A percentile compares a stretch with the other conserved stretches of the same genome.
These are phyloP conservation scores for Antrozous pallidus DNA, from an alignment of 2,797 vertebrate genomes.

Conservation along the genomic window DNA sequence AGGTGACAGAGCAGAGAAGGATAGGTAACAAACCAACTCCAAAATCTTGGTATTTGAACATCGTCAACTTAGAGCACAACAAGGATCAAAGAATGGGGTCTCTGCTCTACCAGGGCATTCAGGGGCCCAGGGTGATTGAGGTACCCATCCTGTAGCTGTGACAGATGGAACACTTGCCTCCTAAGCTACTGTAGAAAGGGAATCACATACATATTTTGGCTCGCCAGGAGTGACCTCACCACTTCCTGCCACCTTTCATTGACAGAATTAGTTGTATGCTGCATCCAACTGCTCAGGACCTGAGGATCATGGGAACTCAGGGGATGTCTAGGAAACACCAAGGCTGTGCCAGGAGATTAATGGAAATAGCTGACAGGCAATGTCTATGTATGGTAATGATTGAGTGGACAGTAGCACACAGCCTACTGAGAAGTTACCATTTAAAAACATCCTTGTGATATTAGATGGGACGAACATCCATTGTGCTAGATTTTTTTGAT, in stretches of 20 bases:
- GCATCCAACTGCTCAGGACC: not conserved
- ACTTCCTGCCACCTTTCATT: not conserved
- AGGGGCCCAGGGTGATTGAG: not conserved
- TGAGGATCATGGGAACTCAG: too few relatives aligned
- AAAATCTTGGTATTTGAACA: too few relatives aligned
- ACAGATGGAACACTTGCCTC: not conserved
- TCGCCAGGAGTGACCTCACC: not conserved
- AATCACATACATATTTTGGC: not conserved
- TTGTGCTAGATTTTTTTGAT: not conserved
- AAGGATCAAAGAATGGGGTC: not conserved
- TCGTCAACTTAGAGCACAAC: not conserved
- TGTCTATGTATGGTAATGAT: accelerated
- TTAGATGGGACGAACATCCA: not conserved
- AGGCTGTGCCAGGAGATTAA: not conserved
- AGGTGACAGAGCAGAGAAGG: not conserved
- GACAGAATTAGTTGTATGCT: not conserved
- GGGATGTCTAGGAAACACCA: not conserved
- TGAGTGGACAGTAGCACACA: not conserved
- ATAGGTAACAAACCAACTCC: too few relatives aligned
- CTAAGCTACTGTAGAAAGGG: not conserved
- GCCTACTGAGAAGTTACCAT: not conserved
- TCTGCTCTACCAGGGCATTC: not conserved
- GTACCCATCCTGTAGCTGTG: not conserved
- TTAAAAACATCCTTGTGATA: not conserved
- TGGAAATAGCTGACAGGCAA: too few relatives aligned